Percentiles rank a stretch among this genome's conserved stretches.
phyloP scores from a whole-genome alignment of 2,113 vertebrate species.

The Gymnogyps californianus region DNA sequence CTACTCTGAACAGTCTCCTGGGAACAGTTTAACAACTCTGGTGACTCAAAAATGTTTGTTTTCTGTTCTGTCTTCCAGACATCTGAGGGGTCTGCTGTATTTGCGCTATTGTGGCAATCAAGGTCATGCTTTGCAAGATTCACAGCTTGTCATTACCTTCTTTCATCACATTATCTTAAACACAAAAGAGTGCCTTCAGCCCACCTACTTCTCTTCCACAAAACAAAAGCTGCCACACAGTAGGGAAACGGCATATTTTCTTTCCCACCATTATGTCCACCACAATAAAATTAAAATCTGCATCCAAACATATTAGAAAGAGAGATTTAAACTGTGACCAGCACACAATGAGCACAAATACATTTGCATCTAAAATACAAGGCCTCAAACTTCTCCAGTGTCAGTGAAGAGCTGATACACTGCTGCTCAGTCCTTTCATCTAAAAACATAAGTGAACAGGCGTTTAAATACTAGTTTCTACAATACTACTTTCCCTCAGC shows the following conservation, averaged over 20 bases:
- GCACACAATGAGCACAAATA: not conserved
- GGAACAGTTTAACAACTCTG: not conserved
- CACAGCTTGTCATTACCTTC: not conserved
- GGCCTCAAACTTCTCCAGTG: not conserved
- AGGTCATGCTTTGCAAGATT: not conserved
- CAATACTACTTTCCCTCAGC: not conserved
- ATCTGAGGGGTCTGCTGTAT: not conserved
- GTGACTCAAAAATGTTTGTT: not conserved
- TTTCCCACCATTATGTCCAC: not conserved
- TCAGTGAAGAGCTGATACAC: not conserved
- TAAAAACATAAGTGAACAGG: accelerated
- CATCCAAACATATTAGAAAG: not conserved
- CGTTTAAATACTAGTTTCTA: not conserved
- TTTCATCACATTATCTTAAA: not conserved
- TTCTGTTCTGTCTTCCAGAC: not conserved
- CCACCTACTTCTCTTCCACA: not conserved
- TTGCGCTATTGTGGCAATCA: not conserved
- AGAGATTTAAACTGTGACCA: not conserved
- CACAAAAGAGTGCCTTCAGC: not conserved
- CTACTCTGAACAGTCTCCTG: not conserved
- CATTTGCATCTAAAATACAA: not conserved
- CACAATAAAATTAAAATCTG: not conserved
- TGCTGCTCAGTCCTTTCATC: not conserved
- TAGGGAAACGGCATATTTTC: not conserved
- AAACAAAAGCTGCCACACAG: not conserved